Conservation (phyloP, 2,113 vertebrate species). For the Cinclus mexicanus region DNA sequence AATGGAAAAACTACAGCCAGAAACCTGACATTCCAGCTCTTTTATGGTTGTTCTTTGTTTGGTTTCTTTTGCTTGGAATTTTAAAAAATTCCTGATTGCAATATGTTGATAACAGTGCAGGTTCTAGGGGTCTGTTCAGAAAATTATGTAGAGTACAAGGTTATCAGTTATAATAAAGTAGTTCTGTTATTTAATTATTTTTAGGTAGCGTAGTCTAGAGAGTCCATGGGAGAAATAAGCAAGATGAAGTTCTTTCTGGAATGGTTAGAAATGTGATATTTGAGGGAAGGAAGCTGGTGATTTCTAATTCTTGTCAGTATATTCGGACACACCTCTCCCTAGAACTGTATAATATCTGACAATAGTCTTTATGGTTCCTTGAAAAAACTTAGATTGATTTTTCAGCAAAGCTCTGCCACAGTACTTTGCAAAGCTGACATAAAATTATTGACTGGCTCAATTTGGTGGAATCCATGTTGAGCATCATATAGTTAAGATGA, state of each 20-base stretch:
- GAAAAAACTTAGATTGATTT: not conserved
- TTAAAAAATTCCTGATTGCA: not conserved
- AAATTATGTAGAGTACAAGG: not conserved
- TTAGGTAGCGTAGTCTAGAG: not conserved
- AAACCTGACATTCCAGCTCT: not conserved
- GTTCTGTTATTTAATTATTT: not conserved
- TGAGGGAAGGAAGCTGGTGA: not conserved
- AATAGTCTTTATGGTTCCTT: not conserved
- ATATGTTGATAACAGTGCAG: not conserved
- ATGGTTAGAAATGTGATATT: not conserved
- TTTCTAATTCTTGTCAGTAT: not conserved
- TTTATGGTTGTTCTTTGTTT: not conserved
- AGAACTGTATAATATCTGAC: not conserved
- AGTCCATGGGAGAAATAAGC: not conserved
- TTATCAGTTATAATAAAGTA: not conserved
- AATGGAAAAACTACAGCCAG: constrained; percentile 13
- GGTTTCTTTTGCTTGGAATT: not conserved
- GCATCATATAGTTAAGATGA: not conserved
- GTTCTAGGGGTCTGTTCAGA: not conserved
- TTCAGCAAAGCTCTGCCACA: not conserved
- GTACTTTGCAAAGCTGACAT: not conserved
- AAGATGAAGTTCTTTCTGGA: not conserved
- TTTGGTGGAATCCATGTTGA: not conserved
- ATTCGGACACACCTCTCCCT: not conserved
- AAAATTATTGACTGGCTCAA: not conserved